phyloP scores from a whole-genome alignment of 2,797 vertebrate species.

The Perodicticus potto region DNA sequence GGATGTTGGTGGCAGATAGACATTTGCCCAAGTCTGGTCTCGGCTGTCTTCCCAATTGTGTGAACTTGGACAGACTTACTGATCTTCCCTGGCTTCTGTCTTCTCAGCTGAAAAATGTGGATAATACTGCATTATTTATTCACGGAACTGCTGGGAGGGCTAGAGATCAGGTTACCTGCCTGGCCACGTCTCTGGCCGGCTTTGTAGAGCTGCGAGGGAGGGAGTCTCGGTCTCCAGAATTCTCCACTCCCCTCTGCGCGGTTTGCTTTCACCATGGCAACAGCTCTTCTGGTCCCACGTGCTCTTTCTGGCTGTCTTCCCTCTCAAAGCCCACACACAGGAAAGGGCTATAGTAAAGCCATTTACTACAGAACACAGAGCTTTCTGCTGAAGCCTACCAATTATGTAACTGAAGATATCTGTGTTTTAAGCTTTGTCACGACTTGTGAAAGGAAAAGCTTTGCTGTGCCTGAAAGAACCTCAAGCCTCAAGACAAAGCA shows the following conservation, averaged over 20 bases:
- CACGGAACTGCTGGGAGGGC: neutral
- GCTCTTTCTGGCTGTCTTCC: slow-evolving; percentile 41
- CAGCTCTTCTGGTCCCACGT: neutral
- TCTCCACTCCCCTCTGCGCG: neutral
- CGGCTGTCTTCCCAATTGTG: neutral
- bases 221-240: neutral
- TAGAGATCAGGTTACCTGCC: neutral
- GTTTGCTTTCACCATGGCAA: slow-evolving; percentile 72
- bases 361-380: slow-evolving; percentile 67
- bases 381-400: neutral
- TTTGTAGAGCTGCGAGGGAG: neutral
- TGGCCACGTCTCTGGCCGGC: neutral
- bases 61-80: neutral
- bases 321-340: slow-evolving; percentile 43
- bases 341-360: slow-evolving; percentile 61
- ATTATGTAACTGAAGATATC: neutral
- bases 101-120: neutral
- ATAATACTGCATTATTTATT: neutral
- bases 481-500: neutral
- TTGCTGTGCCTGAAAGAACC: neutral
- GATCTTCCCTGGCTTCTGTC: neutral
- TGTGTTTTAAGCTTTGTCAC: neutral
- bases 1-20: neutral
- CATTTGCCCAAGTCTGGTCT: neutral
- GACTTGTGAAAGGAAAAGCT: neutral